Base-by-base conservation (phyloP, 2,797 vertebrate species). In the Cirrhinus molitorella region DNA sequence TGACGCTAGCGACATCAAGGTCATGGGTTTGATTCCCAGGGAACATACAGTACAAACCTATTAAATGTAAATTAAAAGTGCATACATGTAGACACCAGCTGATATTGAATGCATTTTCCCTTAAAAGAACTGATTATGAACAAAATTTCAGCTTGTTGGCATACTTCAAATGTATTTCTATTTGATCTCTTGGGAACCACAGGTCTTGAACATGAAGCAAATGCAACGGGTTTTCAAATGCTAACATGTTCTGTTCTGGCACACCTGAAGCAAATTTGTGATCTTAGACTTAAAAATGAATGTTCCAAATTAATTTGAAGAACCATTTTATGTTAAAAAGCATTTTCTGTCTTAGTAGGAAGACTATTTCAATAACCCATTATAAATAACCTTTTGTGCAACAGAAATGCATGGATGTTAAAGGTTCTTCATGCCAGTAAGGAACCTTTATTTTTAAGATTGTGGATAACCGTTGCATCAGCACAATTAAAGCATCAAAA, bases 191-290 rank as follows among this genome's bases (percentile, higher is more conserved):
- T n/a, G 28, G 72, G 23, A 21, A 75, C 31, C 21, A n/a, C 72
- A 57, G 34, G 13, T 40, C 28, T 61, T 25, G 19, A 45, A 40
- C 3, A 23, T 34, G 11, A 40, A 28, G n/a, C 3, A 19, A 23
- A 76, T 61, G 73, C n/a, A 59, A 75, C 57, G 31, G 19, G 13
- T 57, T 75, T 40, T 75, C 21, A 10, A 21, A 43, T 23, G n/a
- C 8, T 40, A n/a, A 57, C n/a, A 23, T 37, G 37, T 43, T 19
- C 14, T 23, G 25, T 17, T 25, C 53, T 4, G 21, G 37, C n/a
- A 25, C 53, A 23, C 28, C 12, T 53, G 49, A n/a, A n/a, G n/a
- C 12, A 3, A 57, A 23, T 25, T 5, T n/a, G n/a, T n/a, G n/a
- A n/a, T n/a, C n/a, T n/a, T n/a, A n/a, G n/a, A n/a, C n/a, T n/a